phyloP scores from a whole-genome alignment of 2,113 vertebrate species.

The Sitta europaea region DNA sequence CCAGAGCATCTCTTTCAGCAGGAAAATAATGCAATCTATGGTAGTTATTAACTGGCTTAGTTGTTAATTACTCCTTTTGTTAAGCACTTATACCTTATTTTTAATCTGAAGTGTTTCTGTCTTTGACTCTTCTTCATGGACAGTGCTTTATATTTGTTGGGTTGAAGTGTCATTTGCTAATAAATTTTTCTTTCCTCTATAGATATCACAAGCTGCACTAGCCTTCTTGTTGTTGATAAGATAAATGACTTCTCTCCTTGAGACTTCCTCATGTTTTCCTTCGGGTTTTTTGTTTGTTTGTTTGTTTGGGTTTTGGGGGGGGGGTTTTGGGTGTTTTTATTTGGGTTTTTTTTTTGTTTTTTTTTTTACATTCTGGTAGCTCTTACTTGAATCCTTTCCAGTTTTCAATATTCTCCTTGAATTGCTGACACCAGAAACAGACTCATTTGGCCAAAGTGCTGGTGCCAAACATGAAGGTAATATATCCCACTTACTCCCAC shows the following conservation, averaged over 20 bases:
- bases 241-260: background rate
- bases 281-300: background rate
- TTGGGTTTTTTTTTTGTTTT: background rate
- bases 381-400: background rate
- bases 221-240: background rate
- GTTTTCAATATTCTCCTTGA: background rate
- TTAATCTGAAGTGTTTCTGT: background rate
- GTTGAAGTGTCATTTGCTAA: background rate
- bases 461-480: background rate
- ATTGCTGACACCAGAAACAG: background rate
- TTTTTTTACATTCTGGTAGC: background rate
- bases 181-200: background rate
- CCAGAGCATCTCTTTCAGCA: background rate
- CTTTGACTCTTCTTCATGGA: background rate
- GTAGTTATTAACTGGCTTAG: background rate
- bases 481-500: conserved; percentile 19
- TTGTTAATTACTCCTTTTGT: background rate
- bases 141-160: background rate
- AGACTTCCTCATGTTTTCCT: background rate
- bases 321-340: too few species aligned
- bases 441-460: background rate
- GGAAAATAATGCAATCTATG: background rate
- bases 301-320: too few species aligned
- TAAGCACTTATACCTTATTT: background rate
- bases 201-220: background rate